Percentiles rank a stretch among this genome's conserved stretches.
Conservation (phyloP, 2,797 vertebrate genomes). For the Chanos chanos region DNA sequence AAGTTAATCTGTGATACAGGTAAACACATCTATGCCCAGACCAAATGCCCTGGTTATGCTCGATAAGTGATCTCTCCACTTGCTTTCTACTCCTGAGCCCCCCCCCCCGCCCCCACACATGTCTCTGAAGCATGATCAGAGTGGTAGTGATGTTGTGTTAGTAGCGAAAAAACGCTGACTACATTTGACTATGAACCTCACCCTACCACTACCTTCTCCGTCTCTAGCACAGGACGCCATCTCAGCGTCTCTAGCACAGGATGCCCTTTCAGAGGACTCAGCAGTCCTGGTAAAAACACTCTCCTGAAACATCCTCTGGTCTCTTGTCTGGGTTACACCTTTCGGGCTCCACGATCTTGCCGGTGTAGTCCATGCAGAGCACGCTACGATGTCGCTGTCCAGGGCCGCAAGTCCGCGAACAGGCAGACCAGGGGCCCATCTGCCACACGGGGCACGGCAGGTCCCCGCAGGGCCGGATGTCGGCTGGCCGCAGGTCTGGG, state of each 20-base stretch:
- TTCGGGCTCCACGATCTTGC: constrained; percentile 66
- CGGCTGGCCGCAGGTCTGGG: constrained; percentile 78
- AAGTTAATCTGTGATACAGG: constrained; percentile 53
- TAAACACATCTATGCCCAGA: constrained; percentile 39
- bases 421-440: constrained; percentile 78
- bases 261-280: constrained; percentile 53
- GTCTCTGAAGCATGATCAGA: constrained; percentile 47
- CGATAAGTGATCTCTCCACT: constrained; percentile 54
- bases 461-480: constrained; percentile 84
- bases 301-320: constrained; percentile 52
- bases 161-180: constrained; percentile 21
- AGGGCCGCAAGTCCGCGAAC: constrained; percentile 80
- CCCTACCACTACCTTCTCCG: neutral
- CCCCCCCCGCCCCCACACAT: constrained; percentile 45
- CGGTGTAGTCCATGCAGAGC: constrained; percentile 78
- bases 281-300: constrained; percentile 76
- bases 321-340: constrained; percentile 71
- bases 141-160: constrained; percentile 39
- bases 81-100: constrained; percentile 32
- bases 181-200: constrained; percentile 3
- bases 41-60: constrained; percentile 25
- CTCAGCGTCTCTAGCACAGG: constrained; percentile 10
- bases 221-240: neutral
- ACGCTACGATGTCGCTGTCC: constrained; percentile 72
- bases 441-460: constrained; percentile 87